Evolutionary conservation across 2,888 invertebrate species (phyloP).

Genomic region (Pollenia angustigena): DNA sequence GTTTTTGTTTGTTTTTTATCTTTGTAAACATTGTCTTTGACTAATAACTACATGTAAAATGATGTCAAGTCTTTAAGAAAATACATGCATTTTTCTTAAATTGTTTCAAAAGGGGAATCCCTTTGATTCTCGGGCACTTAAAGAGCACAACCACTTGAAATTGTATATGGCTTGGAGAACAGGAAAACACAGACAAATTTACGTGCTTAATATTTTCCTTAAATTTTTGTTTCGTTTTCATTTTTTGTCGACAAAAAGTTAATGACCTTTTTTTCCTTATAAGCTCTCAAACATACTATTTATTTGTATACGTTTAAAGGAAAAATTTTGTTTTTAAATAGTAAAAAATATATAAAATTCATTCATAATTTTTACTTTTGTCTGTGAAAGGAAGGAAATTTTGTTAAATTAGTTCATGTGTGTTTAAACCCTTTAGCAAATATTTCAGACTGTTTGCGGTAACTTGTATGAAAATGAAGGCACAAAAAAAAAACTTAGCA

Average conservation of each 20-base stretch:
- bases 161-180: conserved; percentile 16
- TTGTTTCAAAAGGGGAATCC: conserved; percentile 53
- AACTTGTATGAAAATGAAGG: conserved; percentile 33
- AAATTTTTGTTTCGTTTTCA: background rate
- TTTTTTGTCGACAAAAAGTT: conserved; percentile 49
- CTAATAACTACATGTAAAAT: background rate
- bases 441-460: conserved; percentile 71
- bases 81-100: background rate
- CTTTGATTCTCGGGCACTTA: conserved; percentile 50
- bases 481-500: background rate
- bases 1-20: background rate
- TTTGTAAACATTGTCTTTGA: background rate
- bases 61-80: background rate
- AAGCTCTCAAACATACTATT: conserved; percentile 4
- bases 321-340: conserved; percentile 47
- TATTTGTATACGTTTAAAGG: too few species aligned
- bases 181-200: conserved; percentile 20
- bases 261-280: conserved; percentile 66
- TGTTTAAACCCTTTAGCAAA: conserved; percentile 56
- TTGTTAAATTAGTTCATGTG: conserved; percentile 68
- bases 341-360: conserved; percentile 39
- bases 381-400: conserved; percentile 44
- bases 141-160: conserved; percentile 67
- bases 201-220: conserved; percentile 53
- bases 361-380: conserved; percentile 60